Base-by-base conservation (phyloP, 2,888 invertebrate species). In the Pseudanteris insignis region DNA sequence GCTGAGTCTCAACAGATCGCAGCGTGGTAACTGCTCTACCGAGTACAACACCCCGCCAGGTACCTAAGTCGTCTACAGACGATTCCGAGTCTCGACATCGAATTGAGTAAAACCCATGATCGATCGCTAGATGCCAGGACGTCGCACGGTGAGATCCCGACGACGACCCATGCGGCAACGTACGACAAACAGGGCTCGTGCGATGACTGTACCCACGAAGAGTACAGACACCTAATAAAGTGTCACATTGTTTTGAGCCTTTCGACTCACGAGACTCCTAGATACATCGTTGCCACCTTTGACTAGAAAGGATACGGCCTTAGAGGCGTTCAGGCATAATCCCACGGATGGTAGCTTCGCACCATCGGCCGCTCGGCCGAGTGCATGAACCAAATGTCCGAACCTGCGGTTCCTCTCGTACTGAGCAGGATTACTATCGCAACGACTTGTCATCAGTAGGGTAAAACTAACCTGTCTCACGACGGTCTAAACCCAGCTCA, bases 401-500 rank as follows among this genome's bases (percentile, higher is more conserved):
- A 84, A 83, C 82, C 83, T 82, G 82, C 83, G 79, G 84, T 84
- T 85, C 83, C 83, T 83, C 81, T 84, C 80, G 61, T 65, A 84
- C 78, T 84, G 78, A 79, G 80, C 81, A 81, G 82, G 82, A 83
- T 82, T 84, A 82, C 83, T 82, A 82, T 83, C 81, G 82, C 82
- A 82, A 83, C 78, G 74, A 78, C 71, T 60, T 78, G 69, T 74
- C 80, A 83, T 76, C 78, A 79, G 79, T 77, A 79, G 78, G 77
- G 77, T 80, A 77, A 84, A 83, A 83, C 83, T 83, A 83, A 83
- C 83, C 83, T 83, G 82, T 83, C 83, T 82, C 82, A 83, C 84
- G 84, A 85, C 84, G 83, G 84, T 85, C 84, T 85, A 84, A 85
- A 84, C 84, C 84, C 84, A 84, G 84, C 85, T 85, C 85, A 85